phyloP scores from a whole-genome alignment of 2,888 invertebrate species.

The Nebria salina region DNA sequence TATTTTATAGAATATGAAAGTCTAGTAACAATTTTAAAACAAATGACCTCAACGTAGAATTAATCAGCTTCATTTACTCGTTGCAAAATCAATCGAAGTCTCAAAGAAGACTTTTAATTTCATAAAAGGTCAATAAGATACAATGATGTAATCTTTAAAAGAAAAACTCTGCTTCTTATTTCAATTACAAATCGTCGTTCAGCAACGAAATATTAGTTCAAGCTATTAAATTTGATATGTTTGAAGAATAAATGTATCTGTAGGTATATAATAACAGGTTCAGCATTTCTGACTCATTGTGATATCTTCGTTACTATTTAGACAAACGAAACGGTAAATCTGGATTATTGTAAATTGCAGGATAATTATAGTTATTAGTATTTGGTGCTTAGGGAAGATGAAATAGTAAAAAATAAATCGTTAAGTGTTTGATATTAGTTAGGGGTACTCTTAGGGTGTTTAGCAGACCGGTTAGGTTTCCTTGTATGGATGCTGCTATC shows the following conservation, averaged over 20 bases:
- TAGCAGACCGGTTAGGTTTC: not conserved
- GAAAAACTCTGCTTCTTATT: not conserved
- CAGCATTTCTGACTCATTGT: not conserved
- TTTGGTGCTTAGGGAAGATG: not conserved
- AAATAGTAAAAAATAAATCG: not conserved
- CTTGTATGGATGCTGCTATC: constrained; percentile 10
- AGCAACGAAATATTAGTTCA: not conserved
- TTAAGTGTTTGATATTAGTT: not conserved
- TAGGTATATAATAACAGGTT: not conserved
- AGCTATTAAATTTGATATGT: not conserved
- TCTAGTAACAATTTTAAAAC: not conserved
- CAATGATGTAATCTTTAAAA: not conserved
- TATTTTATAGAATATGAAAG: not conserved
- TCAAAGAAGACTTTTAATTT: not conserved
- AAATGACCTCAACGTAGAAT: not conserved
- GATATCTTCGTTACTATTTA: not conserved
- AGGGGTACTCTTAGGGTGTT: not conserved
- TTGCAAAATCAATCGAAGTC: not conserved
- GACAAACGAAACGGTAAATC: not conserved
- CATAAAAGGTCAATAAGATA: not conserved
- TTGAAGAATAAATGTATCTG: not conserved
- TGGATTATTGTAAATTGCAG: too few relatives aligned
- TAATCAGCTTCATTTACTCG: not conserved
- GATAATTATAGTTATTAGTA: not conserved
- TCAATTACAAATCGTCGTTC: not conserved